These are phyloP conservation scores for Ptycholaimellus sp. DNA, from an alignment of 2,888 invertebrate species.

Conservation along the genomic window DNA sequence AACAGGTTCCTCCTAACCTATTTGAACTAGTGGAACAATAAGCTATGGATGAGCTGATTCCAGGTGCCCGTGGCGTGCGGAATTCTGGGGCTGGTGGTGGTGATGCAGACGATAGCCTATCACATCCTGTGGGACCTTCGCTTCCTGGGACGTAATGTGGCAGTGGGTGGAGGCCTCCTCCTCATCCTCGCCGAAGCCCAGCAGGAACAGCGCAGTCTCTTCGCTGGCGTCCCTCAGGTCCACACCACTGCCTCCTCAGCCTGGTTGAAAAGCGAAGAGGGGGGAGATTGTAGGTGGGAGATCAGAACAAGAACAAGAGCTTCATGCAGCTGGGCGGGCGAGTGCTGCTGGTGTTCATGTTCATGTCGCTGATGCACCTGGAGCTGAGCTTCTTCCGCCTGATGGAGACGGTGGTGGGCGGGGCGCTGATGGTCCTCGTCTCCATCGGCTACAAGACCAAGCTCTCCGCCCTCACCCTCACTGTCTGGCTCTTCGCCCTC, in stretches of 20 bases:
- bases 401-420: constrained; percentile 57
- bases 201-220: constrained; percentile 39
- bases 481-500: constrained; percentile 53
- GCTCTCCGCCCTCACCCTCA: constrained; percentile 75
- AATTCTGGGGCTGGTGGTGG: constrained; percentile 74
- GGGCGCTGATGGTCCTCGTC: constrained; percentile 75
- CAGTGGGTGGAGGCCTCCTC: constrained; percentile 82
- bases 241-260: no score
- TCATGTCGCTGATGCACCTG: constrained; percentile 75
- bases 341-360: constrained; percentile 89
- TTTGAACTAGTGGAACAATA: neutral
- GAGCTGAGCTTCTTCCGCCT: constrained; percentile 58
- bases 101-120: constrained; percentile 48
- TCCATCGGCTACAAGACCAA: constrained; percentile 96
- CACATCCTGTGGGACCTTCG: constrained; percentile 92
- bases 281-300: no score
- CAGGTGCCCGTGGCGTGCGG: constrained; percentile 52
- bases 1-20: constrained; percentile 32
- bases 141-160: constrained; percentile 79
- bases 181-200: constrained; percentile 64
- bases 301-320: constrained; percentile 74
- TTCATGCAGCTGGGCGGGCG: constrained; percentile 85
- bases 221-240: constrained; percentile 56
- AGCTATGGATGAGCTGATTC: neutral
- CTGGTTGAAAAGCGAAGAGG: no score